These are phyloP conservation scores for Garrulus glandarius DNA, from an alignment of 2,797 vertebrate genomes.

Conservation along the genomic window DNA sequence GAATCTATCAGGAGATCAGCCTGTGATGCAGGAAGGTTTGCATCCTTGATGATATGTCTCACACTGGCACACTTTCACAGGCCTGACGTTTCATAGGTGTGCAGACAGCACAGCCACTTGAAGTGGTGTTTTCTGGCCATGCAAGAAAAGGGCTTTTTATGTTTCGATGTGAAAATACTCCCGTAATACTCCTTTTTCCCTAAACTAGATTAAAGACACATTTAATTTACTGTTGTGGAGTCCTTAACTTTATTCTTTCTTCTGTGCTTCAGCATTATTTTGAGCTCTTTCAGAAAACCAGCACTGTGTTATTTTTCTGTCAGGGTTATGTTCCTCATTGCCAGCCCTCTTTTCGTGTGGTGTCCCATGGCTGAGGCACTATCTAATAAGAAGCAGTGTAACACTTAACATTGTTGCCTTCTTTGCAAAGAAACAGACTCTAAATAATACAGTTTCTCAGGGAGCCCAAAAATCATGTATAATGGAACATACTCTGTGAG, in stretches of 20 bases:
- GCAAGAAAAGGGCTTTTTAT: background rate
- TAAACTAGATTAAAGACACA: background rate
- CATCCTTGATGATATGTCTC: background rate
- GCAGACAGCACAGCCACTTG: background rate
- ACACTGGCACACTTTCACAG: background rate
- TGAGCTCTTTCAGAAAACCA: slow-evolving; percentile 47
- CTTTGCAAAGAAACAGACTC: background rate
- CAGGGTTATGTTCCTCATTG: background rate
- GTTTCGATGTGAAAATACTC: background rate
- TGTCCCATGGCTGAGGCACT: background rate
- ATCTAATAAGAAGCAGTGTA: background rate
- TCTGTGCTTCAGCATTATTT: slow-evolving; percentile 1
- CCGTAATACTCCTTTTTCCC: background rate
- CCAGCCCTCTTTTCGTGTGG: background rate
- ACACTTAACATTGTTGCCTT: background rate
- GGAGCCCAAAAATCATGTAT: background rate
- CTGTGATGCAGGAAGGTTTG: slow-evolving; percentile 2
- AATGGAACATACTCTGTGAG: background rate
- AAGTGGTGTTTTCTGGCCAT: background rate
- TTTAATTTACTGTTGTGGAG: background rate
- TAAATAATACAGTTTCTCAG: background rate
- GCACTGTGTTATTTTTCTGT: background rate
- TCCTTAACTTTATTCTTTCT: background rate
- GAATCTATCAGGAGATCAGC: slow-evolving; percentile 51
- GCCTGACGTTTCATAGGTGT: background rate